Evolutionary conservation across 1,140 invertebrate species (phyloP).

Genomic region (Drosophila bocqueti): DNA sequence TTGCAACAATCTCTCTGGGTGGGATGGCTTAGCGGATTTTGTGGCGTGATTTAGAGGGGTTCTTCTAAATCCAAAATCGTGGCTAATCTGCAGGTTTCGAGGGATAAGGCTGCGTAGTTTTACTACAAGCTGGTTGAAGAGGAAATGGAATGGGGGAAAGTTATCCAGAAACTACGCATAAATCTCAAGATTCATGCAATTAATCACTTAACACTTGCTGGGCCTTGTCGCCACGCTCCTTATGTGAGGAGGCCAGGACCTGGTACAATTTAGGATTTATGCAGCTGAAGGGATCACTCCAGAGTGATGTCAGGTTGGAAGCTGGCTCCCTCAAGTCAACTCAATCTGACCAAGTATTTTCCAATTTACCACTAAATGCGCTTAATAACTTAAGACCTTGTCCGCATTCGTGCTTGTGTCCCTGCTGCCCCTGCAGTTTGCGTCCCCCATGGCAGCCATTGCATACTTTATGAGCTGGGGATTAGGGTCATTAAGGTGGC

Average conservation of each 20-base stretch:
- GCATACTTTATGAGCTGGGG: slow-evolving; percentile 71
- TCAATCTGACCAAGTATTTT: slow-evolving; percentile 41
- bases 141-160: background rate
- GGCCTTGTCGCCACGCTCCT: no score
- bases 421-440: background rate
- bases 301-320: background rate
- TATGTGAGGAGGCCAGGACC: background rate
- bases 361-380: slow-evolving; percentile 40
- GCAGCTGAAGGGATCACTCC: slow-evolving; percentile 9
- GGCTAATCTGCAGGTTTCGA: background rate
- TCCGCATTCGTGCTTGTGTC: background rate
- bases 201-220: background rate
- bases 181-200: background rate
- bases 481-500: slow-evolving; percentile 69
- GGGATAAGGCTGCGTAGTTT: background rate
- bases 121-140: background rate
- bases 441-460: slow-evolving; percentile 35
- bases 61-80: background rate
- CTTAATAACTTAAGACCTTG: slow-evolving; percentile 45
- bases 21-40: slow-evolving; percentile 12
- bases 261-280: slow-evolving; percentile 21
- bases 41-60: slow-evolving; percentile 5
- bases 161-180: background rate
- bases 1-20: background rate
- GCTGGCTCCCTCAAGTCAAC: background rate